Base-by-base conservation (phyloP, 37 sponge, comb jelly and placozoan species). In the Oscarella lobularis region DNA sequence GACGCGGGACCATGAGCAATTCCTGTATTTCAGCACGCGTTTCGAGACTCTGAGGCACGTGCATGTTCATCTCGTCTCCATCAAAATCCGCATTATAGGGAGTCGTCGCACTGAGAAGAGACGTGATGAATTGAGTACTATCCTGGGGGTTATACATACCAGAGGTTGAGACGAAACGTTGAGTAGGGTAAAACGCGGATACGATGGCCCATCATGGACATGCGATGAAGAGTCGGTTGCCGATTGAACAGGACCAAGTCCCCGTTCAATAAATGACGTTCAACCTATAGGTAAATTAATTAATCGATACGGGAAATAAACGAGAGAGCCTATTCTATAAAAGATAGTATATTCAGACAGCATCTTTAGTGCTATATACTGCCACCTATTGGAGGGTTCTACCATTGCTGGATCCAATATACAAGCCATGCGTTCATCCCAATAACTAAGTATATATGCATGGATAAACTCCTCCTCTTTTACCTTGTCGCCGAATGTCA, bases 81-180 rank as follows among this genome's bases (percentile, higher is more conserved):
- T 98, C 99, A 76, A 98, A 98, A 74, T 98, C 99, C 36, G 99
- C 99, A 82, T 98, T 98, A 81, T 98, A 98, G 30, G 99, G 99
- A 0, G 99, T 98, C 36, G 99, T 98, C 72, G 94, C 99, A 86
- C 95, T 95, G 41, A 37, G 41, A 68, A 67, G 48, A n/a, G 74
- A 74, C n/a, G n/a, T n/a, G n/a, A n/a, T n/a, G n/a, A n/a, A n/a
- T n/a, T n/a, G n/a, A n/a, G n/a, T 48, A 48, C 14, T 20, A 48
- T 20, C 9, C 9, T 48, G 14, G 48, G 20, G 76, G 14, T 3
- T 40, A 66, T 37, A 1, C 2, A 73, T 55, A 90, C 91, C 91
- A 87, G 72, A 95, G 89, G 65, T 95, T 95, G 40, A 95, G 78
- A 72, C 99, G 83, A 73, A 98, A 94, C n/a, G 99, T 98, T 2